Conservation (phyloP, 1,140 invertebrate genomes). For the Hylyphantes graminicola region DNA sequence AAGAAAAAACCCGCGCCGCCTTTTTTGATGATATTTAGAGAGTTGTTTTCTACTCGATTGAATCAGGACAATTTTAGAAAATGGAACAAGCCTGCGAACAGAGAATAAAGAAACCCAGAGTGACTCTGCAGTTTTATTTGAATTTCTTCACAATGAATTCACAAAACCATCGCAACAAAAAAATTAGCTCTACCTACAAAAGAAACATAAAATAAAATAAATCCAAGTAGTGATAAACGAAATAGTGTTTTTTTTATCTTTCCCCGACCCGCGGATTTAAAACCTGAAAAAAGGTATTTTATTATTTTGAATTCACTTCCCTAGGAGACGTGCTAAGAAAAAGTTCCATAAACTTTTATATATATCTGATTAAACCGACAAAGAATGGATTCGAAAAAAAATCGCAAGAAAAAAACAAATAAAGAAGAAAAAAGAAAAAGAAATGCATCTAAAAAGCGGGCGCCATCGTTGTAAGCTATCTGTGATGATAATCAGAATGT, state of each 20-base stretch:
- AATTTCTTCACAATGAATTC: constrained; percentile 54
- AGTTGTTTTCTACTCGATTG: constrained; percentile 54
- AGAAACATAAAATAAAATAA: too few relatives aligned
- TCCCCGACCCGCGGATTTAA: not conserved
- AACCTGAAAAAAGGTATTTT: constrained; percentile 3
- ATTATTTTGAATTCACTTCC: constrained; percentile 7
- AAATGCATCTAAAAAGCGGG: constrained; percentile 23
- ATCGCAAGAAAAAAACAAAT: constrained; percentile 14
- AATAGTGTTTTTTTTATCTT: not conserved
- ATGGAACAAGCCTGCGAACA: not conserved
- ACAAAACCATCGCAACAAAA: constrained; percentile 6
- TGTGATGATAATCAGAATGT: constrained; percentile 61
- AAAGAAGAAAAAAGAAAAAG: constrained; percentile 6
- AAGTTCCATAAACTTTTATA: constrained; percentile 56
- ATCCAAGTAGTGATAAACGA: not conserved
- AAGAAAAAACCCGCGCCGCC: not conserved
- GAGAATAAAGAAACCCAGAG: constrained; percentile 13
- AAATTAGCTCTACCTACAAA: not conserved
- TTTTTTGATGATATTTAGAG: constrained; percentile 58
- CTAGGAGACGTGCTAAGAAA: constrained; percentile 1
- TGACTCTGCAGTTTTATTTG: constrained; percentile 43
- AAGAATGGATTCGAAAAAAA: constrained; percentile 6
- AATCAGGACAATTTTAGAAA: constrained; percentile 30
- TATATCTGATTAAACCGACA: constrained; percentile 58
- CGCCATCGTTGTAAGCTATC: constrained; percentile 45